phyloP scores from a whole-genome alignment of 2,797 vertebrate species.

The Mastacembelus armatus region DNA sequence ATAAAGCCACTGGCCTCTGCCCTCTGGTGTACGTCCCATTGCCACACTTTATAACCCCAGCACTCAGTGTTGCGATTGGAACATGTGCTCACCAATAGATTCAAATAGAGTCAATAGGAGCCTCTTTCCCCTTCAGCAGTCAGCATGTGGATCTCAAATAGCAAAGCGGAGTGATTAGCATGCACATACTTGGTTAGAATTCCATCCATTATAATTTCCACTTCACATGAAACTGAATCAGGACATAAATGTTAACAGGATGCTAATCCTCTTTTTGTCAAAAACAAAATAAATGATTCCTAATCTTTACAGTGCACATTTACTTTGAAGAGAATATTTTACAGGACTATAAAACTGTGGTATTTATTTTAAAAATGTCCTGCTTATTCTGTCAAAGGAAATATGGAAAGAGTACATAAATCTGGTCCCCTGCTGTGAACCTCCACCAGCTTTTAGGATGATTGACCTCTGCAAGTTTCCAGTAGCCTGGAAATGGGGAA shows the following conservation, averaged over 20 bases:
- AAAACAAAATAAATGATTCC: constrained; percentile 63
- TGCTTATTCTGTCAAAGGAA: constrained; percentile 52
- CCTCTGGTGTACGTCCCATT: constrained; percentile 67
- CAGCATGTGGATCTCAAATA: constrained; percentile 73
- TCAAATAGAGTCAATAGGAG: constrained; percentile 77
- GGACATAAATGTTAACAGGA: constrained; percentile 74
- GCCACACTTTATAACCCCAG: constrained; percentile 69
- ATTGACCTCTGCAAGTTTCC: constrained; percentile 77
- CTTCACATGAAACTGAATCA: constrained; percentile 68
- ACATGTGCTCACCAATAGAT: constrained; percentile 78
- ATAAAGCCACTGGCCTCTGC: constrained; percentile 76
- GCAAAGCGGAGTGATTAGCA: constrained; percentile 71
- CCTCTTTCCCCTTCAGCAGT: constrained; percentile 72
- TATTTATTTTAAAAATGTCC: constrained; percentile 71
- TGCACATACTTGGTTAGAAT: constrained; percentile 72
- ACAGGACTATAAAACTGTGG: constrained; percentile 50
- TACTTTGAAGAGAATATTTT: constrained; percentile 52
- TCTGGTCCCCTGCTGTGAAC: constrained; percentile 62
- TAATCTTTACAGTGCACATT: constrained; percentile 45
- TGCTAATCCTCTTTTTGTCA: constrained; percentile 62
- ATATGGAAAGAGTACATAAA: constrained; percentile 62
- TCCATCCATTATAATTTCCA: constrained; percentile 71
- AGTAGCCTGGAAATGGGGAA: constrained; percentile 74
- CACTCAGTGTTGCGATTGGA: constrained; percentile 64
- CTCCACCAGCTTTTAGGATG: constrained; percentile 68